phyloP scores from a whole-genome alignment of 1,140 invertebrate genomes.

The Plectrocnemia conspersa region DNA sequence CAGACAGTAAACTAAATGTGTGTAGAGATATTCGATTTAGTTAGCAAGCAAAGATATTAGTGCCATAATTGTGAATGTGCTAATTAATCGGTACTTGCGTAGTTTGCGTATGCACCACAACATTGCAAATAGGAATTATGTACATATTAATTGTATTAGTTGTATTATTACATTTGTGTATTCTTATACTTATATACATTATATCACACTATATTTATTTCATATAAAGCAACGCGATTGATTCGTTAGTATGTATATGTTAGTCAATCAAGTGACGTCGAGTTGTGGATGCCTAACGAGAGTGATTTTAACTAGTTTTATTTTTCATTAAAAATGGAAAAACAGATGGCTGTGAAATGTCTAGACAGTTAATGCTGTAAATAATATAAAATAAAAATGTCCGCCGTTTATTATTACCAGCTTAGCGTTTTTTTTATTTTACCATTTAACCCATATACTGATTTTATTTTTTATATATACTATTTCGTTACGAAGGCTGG shows the following conservation, averaged over 20 bases:
- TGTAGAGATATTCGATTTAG: too few relatives aligned
- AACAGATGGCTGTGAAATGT: slow-evolving; percentile 34
- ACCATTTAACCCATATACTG: not conserved
- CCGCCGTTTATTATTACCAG: too few relatives aligned
- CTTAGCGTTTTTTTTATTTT: slow-evolving; percentile 10
- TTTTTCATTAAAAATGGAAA: slow-evolving; percentile 36
- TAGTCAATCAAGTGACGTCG: slow-evolving; percentile 4
- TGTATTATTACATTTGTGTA: too few relatives aligned
- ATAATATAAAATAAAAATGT: slow-evolving; percentile 13
- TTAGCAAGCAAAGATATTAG: slow-evolving; percentile 10
- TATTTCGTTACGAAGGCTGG: slow-evolving; percentile 8
- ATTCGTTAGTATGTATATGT: slow-evolving; percentile 2
- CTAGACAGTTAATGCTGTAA: slow-evolving; percentile 15
- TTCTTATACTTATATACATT: too few relatives aligned
- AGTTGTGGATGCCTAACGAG: slow-evolving; percentile 13
- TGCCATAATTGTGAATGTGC: slow-evolving; percentile 23
- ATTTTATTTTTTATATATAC: slow-evolving; percentile 1
- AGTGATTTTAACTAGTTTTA: slow-evolving; percentile 34
- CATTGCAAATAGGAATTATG: slow-evolving; percentile 11
- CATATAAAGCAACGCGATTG: too few relatives aligned
- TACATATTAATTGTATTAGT: too few relatives aligned
- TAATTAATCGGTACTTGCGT: too few relatives aligned
- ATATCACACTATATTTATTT: too few relatives aligned
- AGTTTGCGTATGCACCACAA: too few relatives aligned
- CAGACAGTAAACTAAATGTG: too few relatives aligned